These are phyloP conservation scores for Cephus sareptanus DNA, from an alignment of 2,888 invertebrate species.

Conservation along the genomic window DNA sequence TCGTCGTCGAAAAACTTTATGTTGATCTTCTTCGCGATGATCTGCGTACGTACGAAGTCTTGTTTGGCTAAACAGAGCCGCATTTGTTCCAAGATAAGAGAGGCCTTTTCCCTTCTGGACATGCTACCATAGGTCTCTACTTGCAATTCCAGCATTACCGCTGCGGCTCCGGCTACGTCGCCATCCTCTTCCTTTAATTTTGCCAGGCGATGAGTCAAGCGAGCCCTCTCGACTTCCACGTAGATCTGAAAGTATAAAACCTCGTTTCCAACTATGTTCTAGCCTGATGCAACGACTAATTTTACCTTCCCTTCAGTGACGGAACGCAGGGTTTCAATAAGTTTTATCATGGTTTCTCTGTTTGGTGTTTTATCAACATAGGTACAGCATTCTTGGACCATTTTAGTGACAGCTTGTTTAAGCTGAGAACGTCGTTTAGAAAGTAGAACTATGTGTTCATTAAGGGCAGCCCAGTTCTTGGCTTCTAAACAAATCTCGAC, in stretches of 20 bases:
- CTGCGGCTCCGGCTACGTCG: constrained; percentile 89
- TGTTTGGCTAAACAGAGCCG: constrained; percentile 93
- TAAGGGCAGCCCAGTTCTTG: constrained; percentile 91
- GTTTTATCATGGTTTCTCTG: constrained; percentile 89
- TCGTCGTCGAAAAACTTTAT: constrained; percentile 96
- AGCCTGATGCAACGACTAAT: not conserved
- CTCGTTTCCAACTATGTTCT: constrained; percentile 2
- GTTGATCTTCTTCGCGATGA: constrained; percentile 98
- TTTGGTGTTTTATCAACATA: constrained; percentile 94
- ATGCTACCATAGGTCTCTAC: constrained; percentile 99
- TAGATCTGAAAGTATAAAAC: constrained; percentile 77
- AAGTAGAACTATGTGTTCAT: constrained; percentile 90
- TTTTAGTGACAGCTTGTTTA: constrained; percentile 96
- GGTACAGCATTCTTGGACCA: constrained; percentile 94
- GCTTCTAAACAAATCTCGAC: constrained; percentile 92
- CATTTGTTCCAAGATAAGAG: constrained; percentile 98
- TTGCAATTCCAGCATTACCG: constrained; percentile 95
- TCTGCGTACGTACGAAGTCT: constrained; percentile 97
- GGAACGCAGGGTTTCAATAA: constrained; percentile 93
- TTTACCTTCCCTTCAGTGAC: constrained; percentile 95
- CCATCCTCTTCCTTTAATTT: constrained; percentile 87
- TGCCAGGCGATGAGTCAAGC: constrained; percentile 90
- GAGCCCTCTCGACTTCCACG: constrained; percentile 98
- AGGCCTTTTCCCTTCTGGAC: constrained; percentile 97
- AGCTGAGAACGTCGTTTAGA: constrained; percentile 95